Evolutionary conservation across 2,888 invertebrate genomes (phyloP).

Genomic region (Drosophila stalkeri): DNA sequence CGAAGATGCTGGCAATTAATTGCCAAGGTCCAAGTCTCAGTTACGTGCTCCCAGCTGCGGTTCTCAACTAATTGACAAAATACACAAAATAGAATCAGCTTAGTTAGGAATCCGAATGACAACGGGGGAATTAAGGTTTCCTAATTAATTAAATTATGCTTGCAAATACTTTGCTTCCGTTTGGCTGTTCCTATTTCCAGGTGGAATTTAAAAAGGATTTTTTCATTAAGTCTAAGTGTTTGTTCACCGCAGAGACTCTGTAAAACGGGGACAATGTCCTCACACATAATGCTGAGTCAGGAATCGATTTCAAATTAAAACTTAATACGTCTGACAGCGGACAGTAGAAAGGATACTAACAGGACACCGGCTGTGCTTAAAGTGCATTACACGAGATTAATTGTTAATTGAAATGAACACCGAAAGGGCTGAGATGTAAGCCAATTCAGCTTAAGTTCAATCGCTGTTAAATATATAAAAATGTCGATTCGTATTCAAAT

Average conservation of each 20-base stretch:
- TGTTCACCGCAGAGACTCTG: background rate
- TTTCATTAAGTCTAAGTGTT: constrained; percentile 43
- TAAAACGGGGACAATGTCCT: constrained; percentile 1
- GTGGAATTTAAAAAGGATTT: constrained; percentile 47
- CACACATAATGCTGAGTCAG: background rate
- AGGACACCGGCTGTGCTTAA: background rate
- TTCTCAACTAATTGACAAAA: constrained; percentile 54
- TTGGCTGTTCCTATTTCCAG: constrained; percentile 24
- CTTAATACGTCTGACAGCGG: constrained; percentile 2
- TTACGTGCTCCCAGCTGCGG: constrained; percentile 38
- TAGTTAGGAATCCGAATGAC: background rate
- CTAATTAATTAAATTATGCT: constrained; percentile 64
- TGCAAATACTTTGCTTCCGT: constrained; percentile 34
- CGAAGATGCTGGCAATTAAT: constrained; percentile 35
- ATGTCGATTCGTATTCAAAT: background rate
- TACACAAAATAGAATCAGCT: constrained; percentile 4
- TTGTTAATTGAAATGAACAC: background rate
- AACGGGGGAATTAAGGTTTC: constrained; percentile 5
- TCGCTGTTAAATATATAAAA: background rate
- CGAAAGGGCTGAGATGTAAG: background rate
- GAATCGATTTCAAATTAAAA: constrained; percentile 20
- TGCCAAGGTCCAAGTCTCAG: constrained; percentile 23
- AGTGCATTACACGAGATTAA: background rate
- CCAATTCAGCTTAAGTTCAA: background rate
- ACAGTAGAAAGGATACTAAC: background rate